phyloP scores from a whole-genome alignment of 2,113 vertebrate genomes.

The Tupaia tana region DNA sequence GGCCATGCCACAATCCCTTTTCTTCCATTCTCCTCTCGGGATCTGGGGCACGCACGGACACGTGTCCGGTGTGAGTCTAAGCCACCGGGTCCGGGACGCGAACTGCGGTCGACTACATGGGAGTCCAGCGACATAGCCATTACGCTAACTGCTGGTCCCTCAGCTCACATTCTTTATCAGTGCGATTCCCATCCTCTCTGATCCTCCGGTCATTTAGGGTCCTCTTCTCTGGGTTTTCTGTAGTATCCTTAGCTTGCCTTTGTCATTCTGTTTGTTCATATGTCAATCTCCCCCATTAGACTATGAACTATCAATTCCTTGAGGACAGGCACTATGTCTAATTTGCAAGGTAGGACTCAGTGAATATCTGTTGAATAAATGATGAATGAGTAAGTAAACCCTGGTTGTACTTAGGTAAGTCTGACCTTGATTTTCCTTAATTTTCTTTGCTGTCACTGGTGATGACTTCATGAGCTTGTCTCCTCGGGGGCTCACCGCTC shows the following conservation, averaged over 20 bases:
- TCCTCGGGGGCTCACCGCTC: conserved; percentile 51
- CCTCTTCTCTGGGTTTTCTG: neutral
- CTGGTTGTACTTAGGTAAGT: neutral
- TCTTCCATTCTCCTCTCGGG: too few species aligned
- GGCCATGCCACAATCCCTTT: too few species aligned
- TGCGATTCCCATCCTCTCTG: neutral
- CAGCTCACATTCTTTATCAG: neutral
- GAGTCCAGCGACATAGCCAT: too few species aligned
- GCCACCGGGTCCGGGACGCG: too few species aligned
- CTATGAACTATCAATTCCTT: neutral
- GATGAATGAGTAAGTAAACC: conserved; percentile 26
- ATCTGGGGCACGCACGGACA: too few species aligned
- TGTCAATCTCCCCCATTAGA: neutral
- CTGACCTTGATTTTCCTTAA: conserved; percentile 59
- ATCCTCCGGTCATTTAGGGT: neutral
- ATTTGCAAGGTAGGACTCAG: neutral
- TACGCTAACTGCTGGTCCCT: too few species aligned
- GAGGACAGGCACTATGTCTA: neutral
- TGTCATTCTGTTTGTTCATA: conserved; percentile 8
- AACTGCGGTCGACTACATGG: too few species aligned
- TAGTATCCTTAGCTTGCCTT: neutral
- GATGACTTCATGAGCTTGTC: conserved; percentile 56
- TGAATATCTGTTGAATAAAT: conserved; percentile 6
- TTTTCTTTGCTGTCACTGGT: conserved; percentile 61
- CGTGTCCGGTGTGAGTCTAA: too few species aligned